Base-by-base conservation (phyloP, 2,797 vertebrate genomes). In the Forpus xanthops region DNA sequence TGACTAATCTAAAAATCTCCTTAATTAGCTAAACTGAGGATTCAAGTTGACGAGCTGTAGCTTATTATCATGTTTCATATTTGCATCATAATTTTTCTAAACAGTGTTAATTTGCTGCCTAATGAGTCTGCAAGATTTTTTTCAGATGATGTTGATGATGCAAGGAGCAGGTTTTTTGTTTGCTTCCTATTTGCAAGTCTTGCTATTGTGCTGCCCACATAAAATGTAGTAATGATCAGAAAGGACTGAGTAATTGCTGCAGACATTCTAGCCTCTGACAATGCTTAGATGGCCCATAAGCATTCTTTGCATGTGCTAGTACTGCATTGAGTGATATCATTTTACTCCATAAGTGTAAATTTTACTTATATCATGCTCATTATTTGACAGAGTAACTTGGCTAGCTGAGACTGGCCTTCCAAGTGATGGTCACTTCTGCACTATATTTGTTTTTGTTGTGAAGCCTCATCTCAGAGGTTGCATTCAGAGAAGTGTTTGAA, bases 81-180 rank as follows among this genome's bases (percentile, higher is more conserved):
- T 91, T 90, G 66, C 58, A 80, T 75, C 27, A 62, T 44, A 45
- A 35, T 80, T 93, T 92, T 85, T 86, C 62, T 86, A 90, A 96
- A 94, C 42, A 56, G 23, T 56, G 50, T 2, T 94, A 88, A 94
- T 96, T 93, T 92, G 42, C 45, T 92, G 53, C 70, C 73, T 95
- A 94, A 94, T 89, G 72, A 91, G 28, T 53, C 85, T 93, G n/a
- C 50, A 78, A 93, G 39, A 15, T 60, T 72, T 72, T 91, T 41
- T 89, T 8, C 14, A 44, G 89, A 77, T 88, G 44, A 62, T 30
- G 27, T 6, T 64, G 67, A 37, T 49, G 37, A 55, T 60, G 44
- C 31, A 28, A 73, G 28, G 27, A 47, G 18, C 47, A 90, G 25
- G 50, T 37, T 15, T 68, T 65, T 90, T 45, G 2, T 81, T 66